Conservation (phyloP, 2,888 invertebrate species). For the Branchipolynoe longqiensis region DNA sequence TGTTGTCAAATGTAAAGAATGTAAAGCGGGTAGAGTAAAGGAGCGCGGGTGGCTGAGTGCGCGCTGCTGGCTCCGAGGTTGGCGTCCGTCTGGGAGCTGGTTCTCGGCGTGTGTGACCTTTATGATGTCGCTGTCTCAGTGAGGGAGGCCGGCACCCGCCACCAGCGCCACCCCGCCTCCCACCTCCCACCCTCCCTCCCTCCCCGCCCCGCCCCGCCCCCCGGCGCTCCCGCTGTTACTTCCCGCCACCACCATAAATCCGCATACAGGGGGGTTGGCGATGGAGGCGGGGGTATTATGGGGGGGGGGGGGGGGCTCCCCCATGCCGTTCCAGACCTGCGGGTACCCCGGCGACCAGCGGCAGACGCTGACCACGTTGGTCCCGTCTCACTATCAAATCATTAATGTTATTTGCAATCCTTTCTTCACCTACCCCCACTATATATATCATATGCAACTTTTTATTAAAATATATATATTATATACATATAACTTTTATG, state of each 20-base stretch:
- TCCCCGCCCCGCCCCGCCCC: neutral
- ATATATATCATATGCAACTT: no score
- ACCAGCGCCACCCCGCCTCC: neutral
- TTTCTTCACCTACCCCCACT: no score
- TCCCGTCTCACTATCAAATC: no score
- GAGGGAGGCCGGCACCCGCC: neutral
- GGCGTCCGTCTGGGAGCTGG: slow-evolving; percentile 26
- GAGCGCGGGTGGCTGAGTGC: no score
- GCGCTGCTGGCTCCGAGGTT: neutral
- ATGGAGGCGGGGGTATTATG: neutral
- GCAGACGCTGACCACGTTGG: no score
- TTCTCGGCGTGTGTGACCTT: neutral
- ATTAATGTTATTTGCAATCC: no score
- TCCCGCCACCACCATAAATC: neutral
- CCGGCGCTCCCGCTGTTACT: neutral
- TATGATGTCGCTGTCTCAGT: neutral
- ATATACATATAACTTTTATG: no score
- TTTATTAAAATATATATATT: no score
- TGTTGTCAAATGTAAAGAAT: neutral
- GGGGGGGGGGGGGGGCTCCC: no score
- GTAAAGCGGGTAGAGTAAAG: neutral
- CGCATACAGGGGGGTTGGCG: neutral
- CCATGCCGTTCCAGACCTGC: no score
- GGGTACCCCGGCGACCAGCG: no score
- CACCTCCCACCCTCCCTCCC: neutral